Conservation (phyloP, 2,888 invertebrate genomes). For the Ceraclea dissimilis region DNA sequence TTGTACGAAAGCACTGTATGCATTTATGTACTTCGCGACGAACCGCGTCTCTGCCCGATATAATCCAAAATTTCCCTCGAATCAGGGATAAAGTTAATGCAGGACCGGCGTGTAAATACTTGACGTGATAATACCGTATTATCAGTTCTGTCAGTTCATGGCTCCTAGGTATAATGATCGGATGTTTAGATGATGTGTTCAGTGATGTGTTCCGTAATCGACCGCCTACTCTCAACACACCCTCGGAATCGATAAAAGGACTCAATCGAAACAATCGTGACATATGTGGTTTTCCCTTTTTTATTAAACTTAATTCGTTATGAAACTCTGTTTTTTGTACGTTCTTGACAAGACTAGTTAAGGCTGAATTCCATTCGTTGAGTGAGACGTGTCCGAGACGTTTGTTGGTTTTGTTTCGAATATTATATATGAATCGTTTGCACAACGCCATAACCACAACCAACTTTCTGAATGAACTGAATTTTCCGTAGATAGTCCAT, state of each 20-base stretch:
- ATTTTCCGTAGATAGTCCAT: not conserved
- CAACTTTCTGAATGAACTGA: not conserved
- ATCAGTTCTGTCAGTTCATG: not conserved
- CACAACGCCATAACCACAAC: not conserved
- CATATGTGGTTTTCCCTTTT: not conserved
- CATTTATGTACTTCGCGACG: not conserved
- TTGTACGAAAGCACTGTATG: not conserved
- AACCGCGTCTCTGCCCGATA: not conserved
- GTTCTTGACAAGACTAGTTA: not conserved
- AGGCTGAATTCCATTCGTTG: not conserved
- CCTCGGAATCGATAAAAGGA: conserved; percentile 5
- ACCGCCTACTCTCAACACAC: conserved; percentile 1
- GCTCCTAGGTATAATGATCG: not conserved
- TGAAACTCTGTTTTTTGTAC: not conserved
- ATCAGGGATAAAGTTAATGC: not conserved
- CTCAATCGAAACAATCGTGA: not conserved
- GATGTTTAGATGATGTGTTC: not conserved
- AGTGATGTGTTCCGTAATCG: not conserved
- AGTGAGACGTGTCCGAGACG: not conserved
- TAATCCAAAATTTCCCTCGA: conserved; percentile 1
- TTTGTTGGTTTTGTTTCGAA: not conserved
- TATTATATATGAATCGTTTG: not conserved
- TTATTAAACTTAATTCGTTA: not conserved
- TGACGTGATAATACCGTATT: not conserved
- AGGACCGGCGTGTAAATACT: not conserved